Evolutionary conservation across 2,888 invertebrate genomes (phyloP), one percentile per base, ranked within the genome.

Genomic region (Hydrotaea cyrtoneurina): DNA sequence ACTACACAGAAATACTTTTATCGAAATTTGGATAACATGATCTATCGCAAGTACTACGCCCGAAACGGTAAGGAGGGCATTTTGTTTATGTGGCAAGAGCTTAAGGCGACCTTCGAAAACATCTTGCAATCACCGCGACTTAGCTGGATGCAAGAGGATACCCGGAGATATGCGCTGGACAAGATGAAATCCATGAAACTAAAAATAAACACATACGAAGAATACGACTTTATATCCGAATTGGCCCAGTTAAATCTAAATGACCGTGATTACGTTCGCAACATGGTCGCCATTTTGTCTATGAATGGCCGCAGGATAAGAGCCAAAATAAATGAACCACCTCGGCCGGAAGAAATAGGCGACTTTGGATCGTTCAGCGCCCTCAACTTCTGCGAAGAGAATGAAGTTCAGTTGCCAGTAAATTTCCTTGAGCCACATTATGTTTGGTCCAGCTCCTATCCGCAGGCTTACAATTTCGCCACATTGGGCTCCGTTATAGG

Each of bases 21-120:
- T 5, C 90, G 89, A 69, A 88, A 87, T 5, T 74, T 92, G 21
- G 90, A 92, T 50, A 90, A 91, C 26, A 88, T 92, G 86, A 86
- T 90, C 66, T 88, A 88, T 57, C 86, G 91, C 0, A 86, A 77
- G 7, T 86, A 87, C 78, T 88, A 87, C 53, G 88, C 84, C 80
- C 86, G 0, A 85, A 76, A 39, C 88, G 87, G 0, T 87, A 88
- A 11, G 17, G 85, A 88, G 0, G 80, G 82, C 2, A 2, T 31
- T 31, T 7, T 31, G 31, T 31, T 31, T 31, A 87, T 91, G 10
- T 92, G 90, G 91, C 62, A 53, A 0, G 87, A 90, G 43, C 72
- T 91, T 0, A 89, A 88, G 57, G 73, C 86, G 4, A 87, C 88
- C 8, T 91, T 91, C 39, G 86, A 82, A 23, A 19, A 66, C 26